phyloP scores from a whole-genome alignment of 2,113 vertebrate species.

The Hipposideros armiger region DNA sequence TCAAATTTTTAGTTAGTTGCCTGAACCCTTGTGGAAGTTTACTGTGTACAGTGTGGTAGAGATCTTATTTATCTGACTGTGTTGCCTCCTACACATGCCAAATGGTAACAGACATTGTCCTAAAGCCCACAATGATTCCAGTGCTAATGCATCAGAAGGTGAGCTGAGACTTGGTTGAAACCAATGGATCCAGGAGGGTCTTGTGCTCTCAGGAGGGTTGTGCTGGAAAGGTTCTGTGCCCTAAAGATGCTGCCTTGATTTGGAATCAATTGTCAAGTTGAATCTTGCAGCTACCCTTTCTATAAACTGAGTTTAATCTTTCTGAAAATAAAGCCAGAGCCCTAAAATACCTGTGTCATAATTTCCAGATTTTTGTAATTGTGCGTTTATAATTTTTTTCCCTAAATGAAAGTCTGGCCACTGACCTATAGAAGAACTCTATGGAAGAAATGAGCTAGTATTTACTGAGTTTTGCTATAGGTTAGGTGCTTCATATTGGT shows the following conservation, averaged over 20 bases:
- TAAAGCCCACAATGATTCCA: background rate
- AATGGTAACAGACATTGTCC: background rate
- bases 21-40: background rate
- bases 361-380: background rate
- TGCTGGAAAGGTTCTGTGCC: background rate
- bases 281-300: background rate
- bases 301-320: background rate
- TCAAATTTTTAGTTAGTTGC: background rate
- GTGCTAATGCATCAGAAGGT: fast-evolving
- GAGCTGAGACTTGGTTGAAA: background rate
- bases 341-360: background rate
- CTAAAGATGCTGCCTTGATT: background rate
- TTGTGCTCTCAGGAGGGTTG: background rate
- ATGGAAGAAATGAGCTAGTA: background rate
- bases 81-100: background rate
- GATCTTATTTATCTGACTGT: background rate
- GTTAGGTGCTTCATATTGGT: background rate
- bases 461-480: background rate
- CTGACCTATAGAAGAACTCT: background rate
- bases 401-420: background rate
- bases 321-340: background rate
- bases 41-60: background rate
- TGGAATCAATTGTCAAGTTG: background rate
- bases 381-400: no score
- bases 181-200: fast-evolving